These are phyloP conservation scores for Apocrypta bakeri DNA, from an alignment of 1,140 invertebrate genomes.

Conservation along the genomic window DNA sequence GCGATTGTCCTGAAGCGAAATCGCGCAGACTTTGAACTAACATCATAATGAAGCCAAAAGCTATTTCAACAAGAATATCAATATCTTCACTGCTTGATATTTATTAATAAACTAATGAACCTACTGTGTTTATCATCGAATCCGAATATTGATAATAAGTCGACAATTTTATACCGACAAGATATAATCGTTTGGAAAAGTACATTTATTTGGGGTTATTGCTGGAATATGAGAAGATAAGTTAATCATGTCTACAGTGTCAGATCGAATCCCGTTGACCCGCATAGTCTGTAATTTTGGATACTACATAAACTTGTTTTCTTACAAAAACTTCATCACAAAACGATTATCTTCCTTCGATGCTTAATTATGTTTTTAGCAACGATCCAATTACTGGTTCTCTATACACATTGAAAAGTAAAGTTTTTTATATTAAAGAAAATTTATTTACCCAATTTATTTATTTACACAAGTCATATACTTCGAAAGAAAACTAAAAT, in stretches of 20 bases:
- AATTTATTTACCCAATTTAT: too few species aligned
- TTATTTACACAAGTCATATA: too few species aligned
- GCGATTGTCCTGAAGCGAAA: background rate
- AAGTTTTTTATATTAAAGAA: too few species aligned
- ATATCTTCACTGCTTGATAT: too few species aligned
- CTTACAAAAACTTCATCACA: too few species aligned
- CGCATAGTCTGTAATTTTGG: background rate
- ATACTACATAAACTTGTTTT: background rate
- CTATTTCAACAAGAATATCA: background rate
- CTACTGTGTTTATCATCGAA: too few species aligned
- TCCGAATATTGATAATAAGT: background rate
- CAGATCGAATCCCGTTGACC: background rate
- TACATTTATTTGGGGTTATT: background rate
- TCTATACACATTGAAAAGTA: too few species aligned
- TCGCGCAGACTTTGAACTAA: background rate
- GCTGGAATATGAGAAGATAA: background rate
- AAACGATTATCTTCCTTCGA: too few species aligned
- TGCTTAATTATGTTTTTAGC: too few species aligned
- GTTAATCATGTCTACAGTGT: background rate
- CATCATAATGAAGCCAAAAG: background rate
- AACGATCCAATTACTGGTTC: too few species aligned
- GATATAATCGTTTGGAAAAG: background rate
- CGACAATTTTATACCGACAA: background rate
- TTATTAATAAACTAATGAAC: too few species aligned
- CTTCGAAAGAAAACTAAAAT: too few species aligned